Percentiles rank a stretch among this genome's conserved stretches.
These are phyloP conservation scores for Apamea crenata DNA, from an alignment of 2,888 invertebrate species.

Conservation along the genomic window DNA sequence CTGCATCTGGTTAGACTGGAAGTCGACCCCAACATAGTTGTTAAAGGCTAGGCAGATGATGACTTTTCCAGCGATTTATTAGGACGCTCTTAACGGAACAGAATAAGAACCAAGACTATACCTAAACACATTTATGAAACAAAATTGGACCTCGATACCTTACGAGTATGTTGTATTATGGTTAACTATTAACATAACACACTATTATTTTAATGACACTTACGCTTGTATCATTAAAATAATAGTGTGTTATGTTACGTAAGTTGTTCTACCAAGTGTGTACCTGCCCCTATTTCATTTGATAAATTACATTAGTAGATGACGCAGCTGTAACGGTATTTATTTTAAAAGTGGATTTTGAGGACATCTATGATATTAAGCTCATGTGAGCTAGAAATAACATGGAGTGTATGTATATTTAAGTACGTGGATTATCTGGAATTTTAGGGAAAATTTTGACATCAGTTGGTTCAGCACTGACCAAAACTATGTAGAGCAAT, in stretches of 20 bases:
- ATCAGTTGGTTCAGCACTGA: not conserved
- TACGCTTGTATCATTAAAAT: not conserved
- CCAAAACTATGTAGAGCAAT: not conserved
- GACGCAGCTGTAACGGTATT: constrained; percentile 43
- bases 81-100: too few relatives aligned
- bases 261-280: constrained; percentile 27
- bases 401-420: constrained; percentile 3
- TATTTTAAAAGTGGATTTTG: constrained; percentile 61
- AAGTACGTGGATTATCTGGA: not conserved
- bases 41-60: too few relatives aligned
- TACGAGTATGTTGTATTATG: not conserved
- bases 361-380: constrained; percentile 44
- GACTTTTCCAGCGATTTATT: not conserved
- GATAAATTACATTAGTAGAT: constrained; percentile 58
- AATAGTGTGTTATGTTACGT: not conserved
- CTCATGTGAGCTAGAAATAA: constrained; percentile 15
- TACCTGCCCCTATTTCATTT: constrained; percentile 46
- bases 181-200: not conserved
- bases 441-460: not conserved
- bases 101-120: not conserved
- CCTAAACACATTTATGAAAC: not conserved
- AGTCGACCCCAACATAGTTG: too few relatives aligned
- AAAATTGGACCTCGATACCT: not conserved
- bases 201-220: constrained; percentile 30
- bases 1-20: too few relatives aligned